These are phyloP conservation scores for Mizuhopecten yessoensis DNA, from an alignment of 1,140 invertebrate species.

Conservation along the genomic window DNA sequence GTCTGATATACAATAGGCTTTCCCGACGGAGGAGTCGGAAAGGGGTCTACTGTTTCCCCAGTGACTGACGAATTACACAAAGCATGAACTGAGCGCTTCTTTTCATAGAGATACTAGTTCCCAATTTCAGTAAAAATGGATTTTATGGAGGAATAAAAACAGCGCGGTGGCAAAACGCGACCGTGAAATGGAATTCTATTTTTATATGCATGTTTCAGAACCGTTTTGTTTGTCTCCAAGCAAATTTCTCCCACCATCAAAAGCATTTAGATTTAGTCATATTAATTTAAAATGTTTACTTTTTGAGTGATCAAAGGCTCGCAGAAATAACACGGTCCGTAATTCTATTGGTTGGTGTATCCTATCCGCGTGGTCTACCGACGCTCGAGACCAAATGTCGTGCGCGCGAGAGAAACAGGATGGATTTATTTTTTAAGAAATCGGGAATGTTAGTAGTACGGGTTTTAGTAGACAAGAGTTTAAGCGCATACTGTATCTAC, in stretches of 20 bases:
- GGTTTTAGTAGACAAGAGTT: not conserved
- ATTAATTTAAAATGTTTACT: constrained; percentile 16
- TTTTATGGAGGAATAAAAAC: not conserved
- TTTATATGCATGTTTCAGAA: not conserved
- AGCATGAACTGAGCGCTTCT: not conserved
- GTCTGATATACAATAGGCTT: not conserved
- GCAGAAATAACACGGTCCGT: not conserved
- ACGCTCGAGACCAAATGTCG: not conserved
- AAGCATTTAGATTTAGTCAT: not conserved
- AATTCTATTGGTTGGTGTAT: not conserved
- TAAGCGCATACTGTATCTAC: not conserved
- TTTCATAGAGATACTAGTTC: not conserved
- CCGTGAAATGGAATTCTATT: not conserved
- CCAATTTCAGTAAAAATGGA: not conserved
- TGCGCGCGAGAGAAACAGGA: not conserved
- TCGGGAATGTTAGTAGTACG: too few relatives aligned
- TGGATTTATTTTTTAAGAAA: too few relatives aligned
- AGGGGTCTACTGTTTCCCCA: not conserved
- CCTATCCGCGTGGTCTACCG: not conserved
- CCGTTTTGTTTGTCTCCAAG: not conserved
- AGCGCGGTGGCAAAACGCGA: not conserved
- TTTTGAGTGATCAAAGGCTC: not conserved
- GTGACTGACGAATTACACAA: not conserved
- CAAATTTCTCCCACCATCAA: not conserved
- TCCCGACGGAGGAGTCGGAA: not conserved